Conservation (phyloP, 2,888 invertebrate genomes). For the Dendrolimus pini region DNA sequence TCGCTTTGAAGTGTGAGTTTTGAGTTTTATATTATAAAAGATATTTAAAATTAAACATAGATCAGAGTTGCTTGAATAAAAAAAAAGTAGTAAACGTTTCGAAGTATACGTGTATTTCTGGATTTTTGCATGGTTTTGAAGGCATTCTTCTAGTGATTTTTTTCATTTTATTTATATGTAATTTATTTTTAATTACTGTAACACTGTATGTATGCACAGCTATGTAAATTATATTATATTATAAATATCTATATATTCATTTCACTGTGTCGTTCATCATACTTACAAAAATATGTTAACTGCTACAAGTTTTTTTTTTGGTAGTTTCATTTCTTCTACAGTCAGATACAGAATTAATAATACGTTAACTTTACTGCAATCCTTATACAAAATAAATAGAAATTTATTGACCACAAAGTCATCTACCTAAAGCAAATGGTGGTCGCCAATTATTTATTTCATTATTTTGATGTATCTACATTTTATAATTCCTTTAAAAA, state of each 20-base stretch:
- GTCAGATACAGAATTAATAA: no score
- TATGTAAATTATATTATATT: conserved; percentile 13
- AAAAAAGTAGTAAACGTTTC: conserved; percentile 3
- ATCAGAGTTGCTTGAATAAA: neutral
- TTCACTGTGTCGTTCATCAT: neutral
- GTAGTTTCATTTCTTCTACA: no score
- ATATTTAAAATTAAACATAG: no score
- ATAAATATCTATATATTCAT: conserved; percentile 12
- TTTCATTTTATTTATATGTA: conserved; percentile 11
- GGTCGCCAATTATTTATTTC: no score
- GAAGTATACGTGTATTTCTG: neutral
- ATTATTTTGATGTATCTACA: no score
- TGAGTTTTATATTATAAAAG: conserved; percentile 12
- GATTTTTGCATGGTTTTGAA: conserved; percentile 23
- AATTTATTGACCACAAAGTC: no score
- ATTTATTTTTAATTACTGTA: conserved; percentile 10
- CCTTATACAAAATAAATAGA: no score
- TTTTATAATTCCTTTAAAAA: no score
- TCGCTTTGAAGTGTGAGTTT: conserved; percentile 22
- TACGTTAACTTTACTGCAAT: no score
- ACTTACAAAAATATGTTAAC: no score
- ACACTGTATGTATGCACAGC: neutral
- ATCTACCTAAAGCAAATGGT: no score
- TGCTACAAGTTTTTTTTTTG: no score
- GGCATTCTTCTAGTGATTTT: conserved; percentile 61